These are phyloP conservation scores for Tauraco erythrolophus DNA, from an alignment of 2,113 vertebrate genomes.

Conservation along the genomic window DNA sequence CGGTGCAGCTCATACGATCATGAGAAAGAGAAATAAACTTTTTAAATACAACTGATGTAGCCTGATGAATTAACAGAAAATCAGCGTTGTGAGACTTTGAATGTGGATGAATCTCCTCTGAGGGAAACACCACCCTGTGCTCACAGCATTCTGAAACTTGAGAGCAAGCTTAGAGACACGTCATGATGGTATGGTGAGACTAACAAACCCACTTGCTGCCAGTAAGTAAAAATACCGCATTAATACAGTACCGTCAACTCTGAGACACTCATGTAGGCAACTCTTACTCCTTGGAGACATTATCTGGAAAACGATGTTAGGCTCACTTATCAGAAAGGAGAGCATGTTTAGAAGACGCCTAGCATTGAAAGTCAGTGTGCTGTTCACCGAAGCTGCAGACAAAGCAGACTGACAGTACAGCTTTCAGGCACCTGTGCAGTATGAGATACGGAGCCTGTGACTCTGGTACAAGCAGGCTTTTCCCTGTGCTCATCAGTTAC, in stretches of 20 bases:
- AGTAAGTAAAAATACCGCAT: not conserved
- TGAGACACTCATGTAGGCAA: fast-evolving
- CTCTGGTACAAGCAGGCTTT: fast-evolving
- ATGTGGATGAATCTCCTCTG: not conserved
- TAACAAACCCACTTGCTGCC: not conserved
- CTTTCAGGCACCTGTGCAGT: fast-evolving
- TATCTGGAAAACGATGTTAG: not conserved
- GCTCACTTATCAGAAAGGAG: not conserved
- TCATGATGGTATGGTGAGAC: fast-evolving
- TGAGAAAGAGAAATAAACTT: conserved; percentile 11
- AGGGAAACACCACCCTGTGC: fast-evolving
- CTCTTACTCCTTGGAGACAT: not conserved
- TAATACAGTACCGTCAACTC: not conserved
- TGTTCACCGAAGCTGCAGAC: not conserved
- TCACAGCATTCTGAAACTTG: not conserved
- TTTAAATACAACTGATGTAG: not conserved
- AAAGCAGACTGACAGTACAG: not conserved
- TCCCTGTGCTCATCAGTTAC: fast-evolving
- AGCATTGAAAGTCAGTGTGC: not conserved
- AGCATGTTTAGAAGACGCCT: no score
- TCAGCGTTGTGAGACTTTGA: not conserved
- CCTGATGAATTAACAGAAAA: not conserved
- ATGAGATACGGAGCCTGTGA: fast-evolving
- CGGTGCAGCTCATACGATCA: not conserved
- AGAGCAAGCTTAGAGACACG: not conserved